Evolutionary conservation across 2,113 vertebrate species (phyloP), one percentile per base, ranked within the genome.

Genomic region (Dasyornis broadbenti): DNA sequence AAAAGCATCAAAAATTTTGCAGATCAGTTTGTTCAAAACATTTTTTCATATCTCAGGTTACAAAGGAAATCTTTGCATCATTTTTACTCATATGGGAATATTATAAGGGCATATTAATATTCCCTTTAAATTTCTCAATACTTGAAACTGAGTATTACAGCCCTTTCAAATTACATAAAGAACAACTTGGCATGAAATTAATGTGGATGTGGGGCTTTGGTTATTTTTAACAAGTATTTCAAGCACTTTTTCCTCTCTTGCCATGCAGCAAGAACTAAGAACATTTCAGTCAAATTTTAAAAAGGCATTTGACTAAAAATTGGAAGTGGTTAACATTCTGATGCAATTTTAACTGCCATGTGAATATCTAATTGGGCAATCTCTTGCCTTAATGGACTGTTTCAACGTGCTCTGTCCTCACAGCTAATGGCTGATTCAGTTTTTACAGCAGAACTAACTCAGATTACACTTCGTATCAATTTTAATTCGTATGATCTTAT

Each of bases 341-440:
- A 88, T 86, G 84, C 50, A 80, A 92, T 95, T 94, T 90, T 85
- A 92, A 88, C 66, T 78, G 64, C 87, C 95, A 88, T 4, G 13
- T 88, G 75, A 77, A 77, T 88, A 94, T 85, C 87, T 82, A 87
- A 95, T 88, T 92, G 56, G 59, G 82, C 63, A 90, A 82, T 90
- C 84, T 91, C 85, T 90, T 88, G 54, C 57, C 45, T 95, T 94
- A 95, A 94, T 75, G 64, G 91, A 50, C 91, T 91, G 70, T 82
- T 95, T 89, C 45, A 0, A 72, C 93, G 75, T n/a, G 28, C 68
- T 79, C 77, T 57, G 42, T 86, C 86, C 90, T 64, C 87, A 70
- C 21, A 91, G 31, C 42, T 92, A 80, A 82, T 68, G 57, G 75
- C 77, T 53, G 77, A 92, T 90, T 61, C 53, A 7, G 10, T 57